Conservation (phyloP, 2,888 invertebrate species). For the Gasteruption jaculator region DNA sequence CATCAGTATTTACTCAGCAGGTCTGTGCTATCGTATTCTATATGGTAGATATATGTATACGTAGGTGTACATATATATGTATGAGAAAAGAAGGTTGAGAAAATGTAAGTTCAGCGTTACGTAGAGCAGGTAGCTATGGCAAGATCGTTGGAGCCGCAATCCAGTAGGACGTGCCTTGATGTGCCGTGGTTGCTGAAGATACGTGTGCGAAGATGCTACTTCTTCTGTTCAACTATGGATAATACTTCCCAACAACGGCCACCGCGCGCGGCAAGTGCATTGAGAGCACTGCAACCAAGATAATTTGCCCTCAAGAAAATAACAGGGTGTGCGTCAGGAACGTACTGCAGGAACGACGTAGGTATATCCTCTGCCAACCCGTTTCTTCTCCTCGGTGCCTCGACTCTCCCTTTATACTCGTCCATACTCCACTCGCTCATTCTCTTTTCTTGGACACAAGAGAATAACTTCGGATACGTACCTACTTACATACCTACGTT, state of each 20-base stretch:
- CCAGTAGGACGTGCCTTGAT: constrained; percentile 50
- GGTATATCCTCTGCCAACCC: neutral
- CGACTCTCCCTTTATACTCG: too few relatives aligned
- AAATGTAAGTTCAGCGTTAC: too few relatives aligned
- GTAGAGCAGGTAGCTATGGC: constrained; percentile 35
- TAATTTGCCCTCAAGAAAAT: constrained; percentile 48
- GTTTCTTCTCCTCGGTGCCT: too few relatives aligned
- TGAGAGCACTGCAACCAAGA: constrained; percentile 38
- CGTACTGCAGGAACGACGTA: constrained; percentile 30
- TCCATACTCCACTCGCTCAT: too few relatives aligned
- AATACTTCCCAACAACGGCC: constrained; percentile 26
- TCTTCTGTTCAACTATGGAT: constrained; percentile 43
- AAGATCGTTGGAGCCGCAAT: constrained; percentile 45
- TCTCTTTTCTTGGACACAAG: too few relatives aligned
- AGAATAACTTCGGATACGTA: too few relatives aligned
- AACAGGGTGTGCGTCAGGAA: constrained; percentile 44
- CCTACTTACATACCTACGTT: constrained; percentile 10
- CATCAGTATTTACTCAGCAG: too few relatives aligned
- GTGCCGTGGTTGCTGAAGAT: constrained; percentile 47
- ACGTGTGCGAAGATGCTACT: constrained; percentile 49
- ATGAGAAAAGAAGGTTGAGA: too few relatives aligned
- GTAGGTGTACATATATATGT: too few relatives aligned
- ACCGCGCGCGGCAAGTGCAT: constrained; percentile 39
- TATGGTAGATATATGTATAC: too few relatives aligned
- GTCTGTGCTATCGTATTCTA: too few relatives aligned